Conservation (phyloP, 2,888 invertebrate genomes). For the Ornithoptera priamus region DNA sequence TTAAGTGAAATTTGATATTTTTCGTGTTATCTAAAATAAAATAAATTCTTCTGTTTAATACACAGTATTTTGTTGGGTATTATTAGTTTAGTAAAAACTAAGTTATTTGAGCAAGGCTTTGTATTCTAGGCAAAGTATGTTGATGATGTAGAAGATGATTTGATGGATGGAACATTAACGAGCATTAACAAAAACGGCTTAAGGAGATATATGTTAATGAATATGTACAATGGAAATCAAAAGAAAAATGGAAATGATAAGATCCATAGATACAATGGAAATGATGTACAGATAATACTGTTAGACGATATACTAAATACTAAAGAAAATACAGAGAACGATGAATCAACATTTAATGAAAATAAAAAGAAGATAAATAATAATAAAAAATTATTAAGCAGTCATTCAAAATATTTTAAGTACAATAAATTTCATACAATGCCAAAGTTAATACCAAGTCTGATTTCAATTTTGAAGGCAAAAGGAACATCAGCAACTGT, state of each 20-base stretch:
- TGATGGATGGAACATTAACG: background rate
- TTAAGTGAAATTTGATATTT: too few relatives aligned
- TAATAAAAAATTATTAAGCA: too few relatives aligned
- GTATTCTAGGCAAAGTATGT: conserved; percentile 9
- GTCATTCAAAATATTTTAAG: too few relatives aligned
- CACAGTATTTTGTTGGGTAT: too few relatives aligned
- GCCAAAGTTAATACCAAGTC: background rate
- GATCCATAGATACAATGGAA: background rate
- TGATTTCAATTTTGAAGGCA: background rate
- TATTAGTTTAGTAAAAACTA: background rate
- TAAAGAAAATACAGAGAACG: background rate
- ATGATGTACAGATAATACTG: background rate
- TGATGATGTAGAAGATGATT: background rate
- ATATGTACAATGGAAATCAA: background rate
- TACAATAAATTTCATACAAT: background rate
- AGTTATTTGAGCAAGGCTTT: background rate
- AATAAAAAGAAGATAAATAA: too few relatives aligned
- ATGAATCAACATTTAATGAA: too few relatives aligned
- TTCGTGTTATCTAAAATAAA: too few relatives aligned
- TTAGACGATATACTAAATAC: background rate
- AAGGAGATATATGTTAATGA: background rate
- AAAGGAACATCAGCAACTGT: background rate
- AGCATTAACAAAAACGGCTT: background rate
- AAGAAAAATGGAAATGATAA: background rate
- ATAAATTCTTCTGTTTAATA: too few relatives aligned